Conservation (phyloP, 2,113 vertebrate genomes). For the Hemiscyllium ocellatum region DNA sequence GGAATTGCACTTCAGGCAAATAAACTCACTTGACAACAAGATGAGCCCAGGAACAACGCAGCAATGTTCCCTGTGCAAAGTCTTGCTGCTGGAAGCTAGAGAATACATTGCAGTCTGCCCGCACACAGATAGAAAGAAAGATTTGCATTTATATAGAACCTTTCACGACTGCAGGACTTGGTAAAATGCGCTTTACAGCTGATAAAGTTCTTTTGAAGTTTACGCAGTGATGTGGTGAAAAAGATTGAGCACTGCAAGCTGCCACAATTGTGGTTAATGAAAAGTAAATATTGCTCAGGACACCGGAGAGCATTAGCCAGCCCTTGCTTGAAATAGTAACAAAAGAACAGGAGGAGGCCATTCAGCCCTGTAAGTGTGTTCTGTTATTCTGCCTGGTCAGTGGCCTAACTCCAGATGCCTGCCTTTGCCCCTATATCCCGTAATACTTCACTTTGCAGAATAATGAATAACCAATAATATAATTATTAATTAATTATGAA, state of each 20-base stretch:
- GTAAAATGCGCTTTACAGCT: not conserved
- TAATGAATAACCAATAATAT: no score
- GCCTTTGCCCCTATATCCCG: no score
- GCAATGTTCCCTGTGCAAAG: not conserved
- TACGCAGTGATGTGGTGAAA: no score
- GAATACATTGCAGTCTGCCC: not conserved
- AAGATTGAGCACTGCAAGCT: not conserved
- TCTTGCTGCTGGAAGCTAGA: not conserved
- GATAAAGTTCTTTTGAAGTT: no score
- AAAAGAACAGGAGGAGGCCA: no score
- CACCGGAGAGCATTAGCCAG: not conserved
- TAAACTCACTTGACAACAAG: not conserved
- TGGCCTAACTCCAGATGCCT: no score
- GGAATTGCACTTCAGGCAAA: not conserved
- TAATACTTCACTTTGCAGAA: no score
- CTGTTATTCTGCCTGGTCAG: no score
- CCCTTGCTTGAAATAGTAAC: not conserved
- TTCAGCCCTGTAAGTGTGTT: no score
- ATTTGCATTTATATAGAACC: no score
- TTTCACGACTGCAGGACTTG: no score
- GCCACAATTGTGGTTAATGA: not conserved
- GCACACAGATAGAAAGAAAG: not conserved
- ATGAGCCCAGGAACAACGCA: not conserved
- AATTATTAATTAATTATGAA: no score
- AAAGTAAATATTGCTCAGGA: not conserved